Base-by-base conservation (phyloP, 2,888 invertebrate genomes). In the Thysanoteuthis rhombus region DNA sequence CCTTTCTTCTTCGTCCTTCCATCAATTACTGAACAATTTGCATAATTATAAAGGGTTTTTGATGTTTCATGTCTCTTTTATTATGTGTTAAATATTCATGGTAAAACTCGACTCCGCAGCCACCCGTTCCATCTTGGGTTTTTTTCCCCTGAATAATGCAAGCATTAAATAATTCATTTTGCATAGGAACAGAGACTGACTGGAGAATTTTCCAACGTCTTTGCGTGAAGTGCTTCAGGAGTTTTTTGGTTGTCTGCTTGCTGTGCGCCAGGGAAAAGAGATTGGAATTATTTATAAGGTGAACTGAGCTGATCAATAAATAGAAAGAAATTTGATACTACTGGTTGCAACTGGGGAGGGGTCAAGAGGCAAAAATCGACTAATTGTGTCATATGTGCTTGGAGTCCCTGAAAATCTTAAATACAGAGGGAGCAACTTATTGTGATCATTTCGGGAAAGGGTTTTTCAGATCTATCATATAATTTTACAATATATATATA, bases 31-130 rank as follows among this genome's bases (percentile, higher is more conserved):
- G n/a, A 36, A n/a, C n/a, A 12, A 75, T 75, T 75, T 75, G n/a
- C 75, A 75, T 75, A 75, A 75, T 75, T 75, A 75, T 75, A 75
- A 75, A n/a, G 75, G n/a, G 75, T 75, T 75, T n/a, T 75, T 75
- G 75, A 16, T 75, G 75, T 75, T 75, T 75, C 75, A 75, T 75
- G n/a, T n/a, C n/a, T n/a, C n/a, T 10, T 75, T n/a, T 75, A 75
- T 75, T 75, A 12, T 36, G n/a, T 36, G n/a, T 75, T 75, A 75
- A 75, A 75, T 75, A 75, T 75, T 75, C 75, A 75, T 75, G 36
- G n/a, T 16, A 75, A n/a, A 75, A 10, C 75, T 75, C 16, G 75
- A 75, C 75, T 75, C n/a, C 16, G 6, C 2, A 19, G 75, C n/a
- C 75, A 75, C n/a, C n/a, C 4, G 36, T 36, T 36, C n/a, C 75